Base-by-base conservation (phyloP, 1,140 invertebrate genomes). In the Gryllus bimaculatus region DNA sequence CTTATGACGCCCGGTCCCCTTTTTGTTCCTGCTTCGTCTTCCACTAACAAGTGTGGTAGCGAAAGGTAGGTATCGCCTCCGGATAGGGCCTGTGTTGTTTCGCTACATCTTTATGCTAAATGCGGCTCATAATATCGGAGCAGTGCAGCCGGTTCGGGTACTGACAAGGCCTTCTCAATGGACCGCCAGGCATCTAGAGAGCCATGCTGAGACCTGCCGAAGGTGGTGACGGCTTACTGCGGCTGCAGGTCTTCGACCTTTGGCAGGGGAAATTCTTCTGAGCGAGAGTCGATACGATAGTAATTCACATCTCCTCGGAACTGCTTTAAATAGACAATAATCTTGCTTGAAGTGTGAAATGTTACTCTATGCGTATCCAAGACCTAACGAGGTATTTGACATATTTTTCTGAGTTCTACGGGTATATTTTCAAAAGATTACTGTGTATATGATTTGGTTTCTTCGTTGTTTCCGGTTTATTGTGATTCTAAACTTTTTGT, bases 71-170 rank as follows among this genome's bases (percentile, higher is more conserved):
- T 66, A 13, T 7, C 10, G 2, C 54, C 54, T 13, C 54, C 2
- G 54, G 54, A 7, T 66, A 18, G 18, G 54, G 7, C 10, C 54
- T 10, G 54, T 10, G 54, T 66, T 66, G 54, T 66, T 66, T 66
- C 54, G 54, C 54, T 66, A 18, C 54, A 66, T 66, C 54, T 66
- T 66, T 66, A 66, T 66, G 54, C 54, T 66, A 66, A 66, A 66
- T 66, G 18, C 54, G 54, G 54, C 10, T 66, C 54, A 66, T 66
- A 66, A 66, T 66, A 66, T 66, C 54, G 54, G 18, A 66, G 54
- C 54, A 66, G 54, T 66, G 54, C 54, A 13, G 10, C 18, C 54
- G 54, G 10, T 66, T 7, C 10, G 10, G 10, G 54, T 13, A 10
- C 10, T 13, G 54, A 18, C 54, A 66, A 66, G 18, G 54, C 54